Evolutionary conservation across 2,888 invertebrate genomes (phyloP).

Genomic region (Eurois occulta): DNA sequence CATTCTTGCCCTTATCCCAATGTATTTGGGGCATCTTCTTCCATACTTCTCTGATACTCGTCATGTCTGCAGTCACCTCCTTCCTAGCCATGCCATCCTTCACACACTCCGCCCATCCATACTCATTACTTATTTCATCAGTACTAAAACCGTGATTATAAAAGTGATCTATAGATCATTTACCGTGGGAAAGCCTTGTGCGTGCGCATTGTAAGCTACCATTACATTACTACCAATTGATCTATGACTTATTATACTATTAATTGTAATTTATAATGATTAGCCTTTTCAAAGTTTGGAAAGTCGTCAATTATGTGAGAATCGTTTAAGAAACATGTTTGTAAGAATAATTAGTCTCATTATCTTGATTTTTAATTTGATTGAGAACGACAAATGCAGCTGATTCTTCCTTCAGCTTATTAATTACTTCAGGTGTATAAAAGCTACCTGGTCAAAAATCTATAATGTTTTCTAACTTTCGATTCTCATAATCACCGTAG

Average conservation of each 20-base stretch:
- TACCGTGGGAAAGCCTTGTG: conserved; percentile 60
- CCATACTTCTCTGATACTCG: not conserved
- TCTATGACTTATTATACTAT: conserved; percentile 51
- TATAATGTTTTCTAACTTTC: not conserved
- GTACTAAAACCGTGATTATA: conserved; percentile 46
- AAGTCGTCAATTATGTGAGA: not conserved
- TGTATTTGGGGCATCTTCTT: not conserved
- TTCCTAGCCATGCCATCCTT: not conserved
- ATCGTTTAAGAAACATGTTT: not conserved
- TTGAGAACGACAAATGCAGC: not conserved
- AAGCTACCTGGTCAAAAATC: not conserved
- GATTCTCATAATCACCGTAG: not conserved
- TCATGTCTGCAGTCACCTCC: not conserved
- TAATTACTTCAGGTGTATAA: not conserved
- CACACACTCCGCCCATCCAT: not conserved
- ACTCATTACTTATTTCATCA: not conserved
- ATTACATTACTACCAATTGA: conserved; percentile 51
- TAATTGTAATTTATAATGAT: conserved; percentile 47
- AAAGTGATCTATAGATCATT: conserved; percentile 60
- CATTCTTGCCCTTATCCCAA: not conserved
- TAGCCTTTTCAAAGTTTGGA: conserved; percentile 15
- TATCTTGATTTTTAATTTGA: not conserved
- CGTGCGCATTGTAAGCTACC: conserved; percentile 51
- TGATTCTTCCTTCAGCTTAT: not conserved
- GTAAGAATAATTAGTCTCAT: not conserved